Evolutionary conservation across 2,888 invertebrate genomes (phyloP), one percentile per base, ranked within the genome.

Genomic region (Thymelicus lineola): DNA sequence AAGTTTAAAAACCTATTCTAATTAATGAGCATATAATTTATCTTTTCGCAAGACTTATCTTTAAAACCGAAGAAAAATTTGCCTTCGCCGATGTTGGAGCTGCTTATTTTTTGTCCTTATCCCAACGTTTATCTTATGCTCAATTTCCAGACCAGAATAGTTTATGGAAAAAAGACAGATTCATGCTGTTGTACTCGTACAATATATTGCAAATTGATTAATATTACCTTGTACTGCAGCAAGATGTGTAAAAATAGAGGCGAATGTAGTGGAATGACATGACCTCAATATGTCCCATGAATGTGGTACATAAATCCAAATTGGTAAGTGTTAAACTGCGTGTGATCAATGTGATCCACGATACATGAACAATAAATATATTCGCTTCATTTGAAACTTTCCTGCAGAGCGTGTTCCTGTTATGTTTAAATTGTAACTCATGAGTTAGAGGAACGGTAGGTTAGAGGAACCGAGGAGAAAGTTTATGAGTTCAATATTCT

Each of bases 21-120:
- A 60, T 66, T 60, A 66, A 60, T 66, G 66, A 20, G 38, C 60
- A 38, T 66, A 66, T 46, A 66, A 66, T 59, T 66, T 66, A 58
- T 58, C 58, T 48, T 48, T 58, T 46, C 20, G 35, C 14, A n/a
- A 36, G 48, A 66, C 36, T 48, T 55, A 57, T 46, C 28, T 65
- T 46, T 46, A 38, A 28, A 42, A 46, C 38, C 42, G 20, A 55
- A 10, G 55, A n/a, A 57, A 28, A 45, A 55, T 45, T 57, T 57
- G 7, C 45, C n/a, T 64, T 57, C 10, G 15, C 14, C 35, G 14
- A 9, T 53, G 53, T 12, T 60, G 12, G 7, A 60, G 20, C 7
- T 10, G 53, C 35, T 35, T 62, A 35, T 36, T 50, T 63, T 50
- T 63, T 50, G 15, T 63, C 20, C 14, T 48, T 38, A 35, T 20